Conservation (phyloP, 2,888 invertebrate genomes). For the Drosophila maculinotata region DNA sequence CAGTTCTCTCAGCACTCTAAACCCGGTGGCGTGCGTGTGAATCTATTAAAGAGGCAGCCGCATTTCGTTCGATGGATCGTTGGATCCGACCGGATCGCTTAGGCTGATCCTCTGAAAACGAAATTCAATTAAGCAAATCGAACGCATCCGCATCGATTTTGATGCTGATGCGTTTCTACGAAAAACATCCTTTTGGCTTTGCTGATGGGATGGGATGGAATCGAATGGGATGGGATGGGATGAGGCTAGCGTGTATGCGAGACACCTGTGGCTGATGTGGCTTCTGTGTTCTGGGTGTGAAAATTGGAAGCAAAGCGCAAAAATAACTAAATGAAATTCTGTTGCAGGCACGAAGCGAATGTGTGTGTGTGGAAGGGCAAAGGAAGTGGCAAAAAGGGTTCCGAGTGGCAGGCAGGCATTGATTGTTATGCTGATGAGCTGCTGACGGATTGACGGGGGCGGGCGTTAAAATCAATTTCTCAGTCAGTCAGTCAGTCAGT, state of each 20-base stretch:
- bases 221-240: too few species aligned
- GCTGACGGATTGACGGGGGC: constrained; percentile 29
- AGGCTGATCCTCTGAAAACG: constrained; percentile 14
- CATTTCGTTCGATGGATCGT: constrained; percentile 28
- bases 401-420: constrained; percentile 3
- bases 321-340: constrained; percentile 42
- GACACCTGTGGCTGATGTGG: constrained; percentile 50
- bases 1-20: constrained; percentile 4
- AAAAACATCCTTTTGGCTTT: constrained; percentile 50
- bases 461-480: constrained; percentile 70
- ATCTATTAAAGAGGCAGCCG: constrained; percentile 69
- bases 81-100: too few species aligned
- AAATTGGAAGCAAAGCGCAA: constrained; percentile 46
- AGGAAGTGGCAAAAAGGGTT: constrained; percentile 63
- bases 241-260: constrained; percentile 37
- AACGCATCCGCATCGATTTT: constrained; percentile 67
- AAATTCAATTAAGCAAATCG: constrained; percentile 80
- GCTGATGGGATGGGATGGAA: constrained; percentile 17
- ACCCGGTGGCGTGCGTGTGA: constrained; percentile 66
- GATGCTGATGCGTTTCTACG: constrained; percentile 66
- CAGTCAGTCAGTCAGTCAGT: constrained; percentile 40
- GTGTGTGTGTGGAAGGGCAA: constrained; percentile 8
- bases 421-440: constrained; percentile 75
- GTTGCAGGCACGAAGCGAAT: constrained; percentile 38
- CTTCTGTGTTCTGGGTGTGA: constrained; percentile 54